phyloP scores from a whole-genome alignment of 2,797 vertebrate species.

The Oryzias dopingdopingensis region DNA sequence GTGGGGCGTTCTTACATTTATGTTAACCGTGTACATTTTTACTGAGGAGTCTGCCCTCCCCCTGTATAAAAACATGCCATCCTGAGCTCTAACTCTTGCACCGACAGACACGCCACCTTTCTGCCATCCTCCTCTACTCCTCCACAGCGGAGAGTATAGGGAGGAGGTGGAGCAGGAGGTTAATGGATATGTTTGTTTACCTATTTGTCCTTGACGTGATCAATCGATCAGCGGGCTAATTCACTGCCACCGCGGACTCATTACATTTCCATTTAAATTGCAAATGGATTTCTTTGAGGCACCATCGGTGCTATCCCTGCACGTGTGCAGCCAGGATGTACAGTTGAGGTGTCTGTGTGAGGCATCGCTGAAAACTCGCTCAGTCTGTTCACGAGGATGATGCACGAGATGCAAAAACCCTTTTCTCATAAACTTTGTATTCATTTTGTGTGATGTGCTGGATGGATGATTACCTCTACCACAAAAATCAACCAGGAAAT shows the following conservation, averaged over 20 bases:
- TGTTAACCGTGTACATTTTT: constrained; percentile 29
- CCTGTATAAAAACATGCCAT: constrained; percentile 13
- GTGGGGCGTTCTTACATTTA: constrained; percentile 68
- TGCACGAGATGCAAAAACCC: neutral
- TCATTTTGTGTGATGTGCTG: neutral
- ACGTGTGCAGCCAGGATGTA: constrained; percentile 20
- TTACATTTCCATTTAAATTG: constrained; percentile 84
- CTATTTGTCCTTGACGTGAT: constrained; percentile 84
- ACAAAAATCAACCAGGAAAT: neutral
- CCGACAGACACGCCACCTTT: constrained; percentile 32
- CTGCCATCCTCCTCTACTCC: constrained; percentile 59
- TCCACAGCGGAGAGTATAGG: constrained; percentile 64
- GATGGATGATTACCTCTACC: neutral
- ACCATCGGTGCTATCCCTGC: constrained; percentile 42
- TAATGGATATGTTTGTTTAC: constrained; percentile 87
- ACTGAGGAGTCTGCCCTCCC: constrained; percentile 10
- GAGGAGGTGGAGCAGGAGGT: constrained; percentile 65
- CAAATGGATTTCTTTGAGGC: constrained; percentile 76
- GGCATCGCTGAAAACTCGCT: neutral
- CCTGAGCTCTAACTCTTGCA: constrained; percentile 11
- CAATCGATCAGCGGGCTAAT: constrained; percentile 86
- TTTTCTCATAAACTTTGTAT: neutral
- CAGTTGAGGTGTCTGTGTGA: constrained; percentile 30
- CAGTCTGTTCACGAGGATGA: too few species aligned
- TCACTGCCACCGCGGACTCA: constrained; percentile 82